Evolutionary conservation across 2,888 invertebrate genomes (phyloP).

Genomic region (Chouioia cunea): DNA sequence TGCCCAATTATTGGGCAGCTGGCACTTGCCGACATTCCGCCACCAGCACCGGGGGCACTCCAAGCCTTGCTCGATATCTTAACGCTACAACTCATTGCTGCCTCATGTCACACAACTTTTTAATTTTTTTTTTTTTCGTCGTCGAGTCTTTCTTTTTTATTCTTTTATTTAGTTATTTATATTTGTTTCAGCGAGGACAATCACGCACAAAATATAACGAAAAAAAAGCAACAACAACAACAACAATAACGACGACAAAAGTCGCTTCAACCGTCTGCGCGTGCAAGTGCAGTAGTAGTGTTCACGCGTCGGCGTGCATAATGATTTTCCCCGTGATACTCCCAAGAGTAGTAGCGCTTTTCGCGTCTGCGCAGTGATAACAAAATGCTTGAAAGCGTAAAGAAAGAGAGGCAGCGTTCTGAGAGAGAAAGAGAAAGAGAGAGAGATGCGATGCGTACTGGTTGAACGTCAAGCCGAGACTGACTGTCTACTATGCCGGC

Average conservation of each 20-base stretch:
- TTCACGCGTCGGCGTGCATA: slow-evolving; percentile 38
- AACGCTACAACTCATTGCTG: slow-evolving; percentile 64
- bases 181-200: not conserved
- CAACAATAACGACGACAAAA: not conserved
- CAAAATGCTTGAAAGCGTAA: not conserved
- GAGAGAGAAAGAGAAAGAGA: slow-evolving; percentile 1
- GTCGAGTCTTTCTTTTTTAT: no score
- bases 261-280: not conserved
- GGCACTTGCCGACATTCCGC: slow-evolving; percentile 19
- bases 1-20: slow-evolving; percentile 31
- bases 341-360: not conserved
- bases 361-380: not conserved
- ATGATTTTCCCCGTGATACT: slow-evolving; percentile 32
- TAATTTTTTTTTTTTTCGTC: not conserved
- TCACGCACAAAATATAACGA: not conserved
- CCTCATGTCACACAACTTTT: not conserved
- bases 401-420: not conserved
- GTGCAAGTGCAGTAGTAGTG: not conserved
- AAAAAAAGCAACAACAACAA: not conserved
- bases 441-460: slow-evolving; percentile 48
- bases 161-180: not conserved
- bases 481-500: slow-evolving; percentile 63
- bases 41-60: slow-evolving; percentile 30
- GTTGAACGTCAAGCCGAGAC: slow-evolving; percentile 64
- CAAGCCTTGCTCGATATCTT: slow-evolving; percentile 59